Evolutionary conservation across 2,888 invertebrate species (phyloP).

Genomic region (Caenorhabditis plicata): DNA sequence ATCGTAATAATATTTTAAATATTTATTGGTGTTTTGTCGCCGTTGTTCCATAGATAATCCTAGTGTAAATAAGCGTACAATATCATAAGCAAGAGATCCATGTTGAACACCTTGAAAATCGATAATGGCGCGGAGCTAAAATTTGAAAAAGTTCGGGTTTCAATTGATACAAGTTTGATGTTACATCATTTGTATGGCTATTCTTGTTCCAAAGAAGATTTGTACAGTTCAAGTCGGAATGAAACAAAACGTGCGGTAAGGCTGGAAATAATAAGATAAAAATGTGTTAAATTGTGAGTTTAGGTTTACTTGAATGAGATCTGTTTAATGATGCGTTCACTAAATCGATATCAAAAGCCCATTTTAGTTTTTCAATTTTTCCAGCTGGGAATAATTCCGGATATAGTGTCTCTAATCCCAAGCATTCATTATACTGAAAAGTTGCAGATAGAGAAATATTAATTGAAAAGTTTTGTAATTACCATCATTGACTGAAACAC

Average conservation of each 20-base stretch:
- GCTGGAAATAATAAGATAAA: too few relatives aligned
- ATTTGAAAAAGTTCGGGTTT: neutral
- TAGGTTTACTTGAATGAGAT: too few relatives aligned
- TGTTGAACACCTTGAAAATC: neutral
- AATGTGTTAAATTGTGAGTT: too few relatives aligned
- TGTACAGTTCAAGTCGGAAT: neutral
- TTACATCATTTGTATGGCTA: neutral
- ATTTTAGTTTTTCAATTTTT: neutral
- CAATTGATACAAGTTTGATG: neutral
- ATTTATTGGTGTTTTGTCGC: neutral
- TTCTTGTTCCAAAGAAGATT: neutral
- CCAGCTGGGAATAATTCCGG: neutral
- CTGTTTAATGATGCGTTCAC: neutral
- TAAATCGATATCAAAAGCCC: neutral
- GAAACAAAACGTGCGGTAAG: neutral
- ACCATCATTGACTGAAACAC: neutral
- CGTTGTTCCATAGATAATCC: neutral
- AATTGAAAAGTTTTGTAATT: too few relatives aligned
- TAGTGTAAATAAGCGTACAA: neutral
- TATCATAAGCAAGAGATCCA: neutral
- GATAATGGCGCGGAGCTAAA: neutral
- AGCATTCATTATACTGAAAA: neutral
- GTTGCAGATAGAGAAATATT: too few relatives aligned
- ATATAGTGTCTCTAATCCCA: neutral
- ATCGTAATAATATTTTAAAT: neutral